phyloP scores from a whole-genome alignment of 1,140 invertebrate species.

The Protaetia brevitarsis region DNA sequence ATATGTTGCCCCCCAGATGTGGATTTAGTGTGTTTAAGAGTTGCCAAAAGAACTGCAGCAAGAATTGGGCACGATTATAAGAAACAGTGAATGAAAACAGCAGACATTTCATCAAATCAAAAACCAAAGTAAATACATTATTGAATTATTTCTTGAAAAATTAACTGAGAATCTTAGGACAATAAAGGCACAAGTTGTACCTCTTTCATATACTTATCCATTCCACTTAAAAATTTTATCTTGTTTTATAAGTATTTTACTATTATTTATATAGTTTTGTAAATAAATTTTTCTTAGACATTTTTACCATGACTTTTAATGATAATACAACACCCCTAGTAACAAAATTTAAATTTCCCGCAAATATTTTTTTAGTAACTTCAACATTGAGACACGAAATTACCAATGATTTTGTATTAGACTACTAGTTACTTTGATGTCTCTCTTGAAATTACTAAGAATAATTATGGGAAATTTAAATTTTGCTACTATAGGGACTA shows the following conservation, averaged over 20 bases:
- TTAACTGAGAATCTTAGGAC: neutral
- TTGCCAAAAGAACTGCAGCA: constrained; percentile 60
- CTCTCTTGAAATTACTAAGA: no score
- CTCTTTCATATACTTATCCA: neutral
- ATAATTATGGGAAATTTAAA: no score
- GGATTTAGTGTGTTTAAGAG: constrained; percentile 59
- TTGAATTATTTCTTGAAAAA: constrained; percentile 64
- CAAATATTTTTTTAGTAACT: no score
- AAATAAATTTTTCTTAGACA: neutral
- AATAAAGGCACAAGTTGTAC: neutral
- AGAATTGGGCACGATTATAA: constrained; percentile 61
- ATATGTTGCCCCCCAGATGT: constrained; percentile 55
- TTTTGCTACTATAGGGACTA: no score
- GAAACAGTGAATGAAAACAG: constrained; percentile 25
- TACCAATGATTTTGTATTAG: no score
- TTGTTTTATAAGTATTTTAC: neutral
- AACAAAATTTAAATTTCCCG: no score
- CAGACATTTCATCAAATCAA: constrained; percentile 43
- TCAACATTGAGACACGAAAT: no score
- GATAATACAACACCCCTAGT: no score
- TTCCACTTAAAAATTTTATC: no score
- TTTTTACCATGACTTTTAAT: no score
- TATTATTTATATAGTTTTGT: constrained; percentile 9
- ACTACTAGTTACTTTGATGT: no score
- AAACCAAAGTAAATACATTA: constrained; percentile 54